Conservation (phyloP, 1,140 invertebrate species). For the Melipona quadrifasciata region DNA sequence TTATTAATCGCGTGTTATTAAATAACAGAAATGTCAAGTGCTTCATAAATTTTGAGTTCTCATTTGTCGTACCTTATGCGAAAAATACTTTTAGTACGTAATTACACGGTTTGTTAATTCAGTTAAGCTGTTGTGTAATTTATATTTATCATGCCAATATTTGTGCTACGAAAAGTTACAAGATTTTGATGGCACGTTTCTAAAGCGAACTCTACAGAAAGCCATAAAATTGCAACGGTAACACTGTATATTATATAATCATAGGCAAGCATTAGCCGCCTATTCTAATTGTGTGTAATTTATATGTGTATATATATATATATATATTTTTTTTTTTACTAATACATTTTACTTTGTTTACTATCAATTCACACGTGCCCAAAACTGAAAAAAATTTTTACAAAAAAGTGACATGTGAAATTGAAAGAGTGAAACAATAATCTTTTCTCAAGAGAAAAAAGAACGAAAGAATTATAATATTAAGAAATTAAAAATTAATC, state of each 20-base stretch:
- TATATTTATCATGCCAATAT: too few species aligned
- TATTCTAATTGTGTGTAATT: not conserved
- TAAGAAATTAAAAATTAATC: not conserved
- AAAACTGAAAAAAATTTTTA: not conserved
- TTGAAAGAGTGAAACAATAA: not conserved
- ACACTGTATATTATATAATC: not conserved
- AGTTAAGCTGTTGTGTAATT: not conserved
- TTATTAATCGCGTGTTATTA: too few species aligned
- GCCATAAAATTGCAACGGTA: too few species aligned
- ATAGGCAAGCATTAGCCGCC: not conserved
- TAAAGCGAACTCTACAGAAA: too few species aligned
- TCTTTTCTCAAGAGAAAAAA: not conserved
- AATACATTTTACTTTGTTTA: not conserved
- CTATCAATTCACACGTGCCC: too few species aligned
- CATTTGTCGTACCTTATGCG: not conserved
- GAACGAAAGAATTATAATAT: not conserved
- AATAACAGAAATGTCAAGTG: not conserved
- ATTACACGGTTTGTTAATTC: not conserved
- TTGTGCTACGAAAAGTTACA: too few species aligned
- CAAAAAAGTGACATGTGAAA: not conserved
- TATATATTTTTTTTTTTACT: not conserved
- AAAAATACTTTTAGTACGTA: rapidly evolving
- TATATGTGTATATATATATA: not conserved
- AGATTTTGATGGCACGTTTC: too few species aligned
- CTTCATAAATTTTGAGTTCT: too few species aligned